These are phyloP conservation scores for Troglohyphantes excavatus DNA, from an alignment of 2,888 invertebrate species.

Conservation along the genomic window DNA sequence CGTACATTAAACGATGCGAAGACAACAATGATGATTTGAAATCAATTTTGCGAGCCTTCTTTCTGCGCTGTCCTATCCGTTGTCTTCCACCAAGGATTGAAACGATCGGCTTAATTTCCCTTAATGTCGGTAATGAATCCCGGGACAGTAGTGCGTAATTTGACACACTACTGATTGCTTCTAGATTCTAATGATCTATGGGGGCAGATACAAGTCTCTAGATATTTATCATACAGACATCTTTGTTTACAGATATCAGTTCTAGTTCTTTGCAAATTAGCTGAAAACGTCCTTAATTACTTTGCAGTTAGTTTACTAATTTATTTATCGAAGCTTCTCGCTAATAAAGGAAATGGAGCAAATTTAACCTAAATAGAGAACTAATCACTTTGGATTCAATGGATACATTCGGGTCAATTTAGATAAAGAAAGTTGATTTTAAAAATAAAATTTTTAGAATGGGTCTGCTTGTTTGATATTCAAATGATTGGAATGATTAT, in stretches of 20 bases:
- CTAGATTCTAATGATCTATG: conserved; percentile 67
- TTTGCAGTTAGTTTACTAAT: conserved; percentile 67
- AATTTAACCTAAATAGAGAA: conserved; percentile 46
- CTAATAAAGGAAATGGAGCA: conserved; percentile 49
- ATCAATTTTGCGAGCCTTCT: conserved; percentile 49
- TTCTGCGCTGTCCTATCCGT: conserved; percentile 23
- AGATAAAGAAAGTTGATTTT: neutral
- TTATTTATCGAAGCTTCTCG: conserved; percentile 51
- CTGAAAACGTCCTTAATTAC: conserved; percentile 74
- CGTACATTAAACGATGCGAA: conserved; percentile 20
- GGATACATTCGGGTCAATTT: conserved; percentile 5
- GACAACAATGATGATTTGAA: conserved; percentile 61
- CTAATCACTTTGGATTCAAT: conserved; percentile 42
- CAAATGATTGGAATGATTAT: neutral
- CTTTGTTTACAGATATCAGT: conserved; percentile 71
- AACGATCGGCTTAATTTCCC: conserved; percentile 66
- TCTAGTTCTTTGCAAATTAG: conserved; percentile 73
- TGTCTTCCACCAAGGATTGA: conserved; percentile 49
- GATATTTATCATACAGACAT: conserved; percentile 74
- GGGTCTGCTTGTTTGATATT: neutral
- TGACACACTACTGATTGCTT: conserved; percentile 69
- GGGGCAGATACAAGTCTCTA: conserved; percentile 62
- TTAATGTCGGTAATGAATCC: conserved; percentile 75
- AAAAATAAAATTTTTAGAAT: neutral
- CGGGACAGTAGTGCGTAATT: conserved; percentile 61